Evolutionary conservation across 2,888 invertebrate genomes (phyloP), one percentile per base, ranked within the genome.

Genomic region (Punctoribates punctum): DNA sequence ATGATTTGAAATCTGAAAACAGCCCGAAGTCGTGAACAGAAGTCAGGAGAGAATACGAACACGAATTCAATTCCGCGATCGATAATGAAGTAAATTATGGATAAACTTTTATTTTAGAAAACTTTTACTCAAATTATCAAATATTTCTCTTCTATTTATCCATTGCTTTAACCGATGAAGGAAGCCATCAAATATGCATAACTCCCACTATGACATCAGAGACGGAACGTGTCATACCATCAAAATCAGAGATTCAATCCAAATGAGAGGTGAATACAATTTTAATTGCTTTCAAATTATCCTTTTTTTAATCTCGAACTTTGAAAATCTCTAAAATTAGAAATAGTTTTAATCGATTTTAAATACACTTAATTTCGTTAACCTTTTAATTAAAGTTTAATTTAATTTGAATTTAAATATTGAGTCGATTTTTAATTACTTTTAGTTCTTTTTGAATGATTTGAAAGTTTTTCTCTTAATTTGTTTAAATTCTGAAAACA

Each of bases 51-150:
- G 20, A 70, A 38, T 34, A 70, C n/a, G 17, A 62, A 62, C 13
- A 17, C 70, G 23, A 70, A 70, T 23, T 42, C 70, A 46, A 38
- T 46, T 70, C 70, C 70, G 20, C 13, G 70, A 23, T 70, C 70
- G n/a, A 70, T 70, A 70, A 70, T 70, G 70, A 70, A 70, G 70
- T 70, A 70, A 25, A 46, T n/a, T 42, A 46, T 46, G 38, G 6
- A 23, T 1, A 46, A n/a, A 27, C 5, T 9, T 27, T n/a, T 9
- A 29, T 67, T 34, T 20, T 6, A 8, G 34, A n/a, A 29, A 29
- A 46, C 20, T 34, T 34, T 34, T 34, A 34, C 34, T 34, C 5
- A 38, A 65, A 2, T 29, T 25, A n/a, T 60, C 23, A 60, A 23
- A 4, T 51, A n/a, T 51, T 51, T 51, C 51, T 51, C 15, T 17